A percentile compares a stretch with the other conserved stretches of the same genome.
These are phyloP conservation scores for Leptogaster cylindrica DNA, from an alignment of 2,888 invertebrate genomes.

Conservation along the genomic window DNA sequence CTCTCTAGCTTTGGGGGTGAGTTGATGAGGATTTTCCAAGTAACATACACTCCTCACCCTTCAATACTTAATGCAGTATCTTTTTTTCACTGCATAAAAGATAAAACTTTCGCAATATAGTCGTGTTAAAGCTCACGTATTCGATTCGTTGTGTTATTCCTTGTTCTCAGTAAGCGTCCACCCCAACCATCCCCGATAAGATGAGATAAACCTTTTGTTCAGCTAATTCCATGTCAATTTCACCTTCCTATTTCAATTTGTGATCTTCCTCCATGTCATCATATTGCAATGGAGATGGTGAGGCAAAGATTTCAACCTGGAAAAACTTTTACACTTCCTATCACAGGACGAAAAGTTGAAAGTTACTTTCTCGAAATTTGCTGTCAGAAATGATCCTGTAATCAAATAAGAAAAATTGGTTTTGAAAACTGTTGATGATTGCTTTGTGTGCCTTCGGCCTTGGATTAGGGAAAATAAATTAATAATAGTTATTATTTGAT, in stretches of 20 bases:
- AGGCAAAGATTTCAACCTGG: constrained; percentile 8
- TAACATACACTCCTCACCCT: background rate
- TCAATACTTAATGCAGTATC: constrained; percentile 1
- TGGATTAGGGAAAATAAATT: too few relatives aligned
- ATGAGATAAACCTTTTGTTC: constrained; percentile 31
- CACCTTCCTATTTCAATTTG: constrained; percentile 5
- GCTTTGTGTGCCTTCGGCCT: too few relatives aligned
- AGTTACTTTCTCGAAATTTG: too few relatives aligned
- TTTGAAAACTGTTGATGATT: too few relatives aligned
- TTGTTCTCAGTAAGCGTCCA: constrained; percentile 13
- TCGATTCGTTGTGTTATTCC: constrained; percentile 18
- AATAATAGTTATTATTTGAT: too few relatives aligned
- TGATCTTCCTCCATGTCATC: constrained; percentile 18
- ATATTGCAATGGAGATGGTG: constrained; percentile 21
- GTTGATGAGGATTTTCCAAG: constrained; percentile 2
- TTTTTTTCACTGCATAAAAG: constrained; percentile 2
- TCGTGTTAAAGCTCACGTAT: constrained; percentile 34
- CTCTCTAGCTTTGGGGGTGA: constrained; percentile 4
- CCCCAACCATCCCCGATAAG: constrained; percentile 22
- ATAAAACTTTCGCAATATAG: constrained; percentile 39
- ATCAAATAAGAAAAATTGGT: too few relatives aligned
- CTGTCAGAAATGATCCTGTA: too few relatives aligned
- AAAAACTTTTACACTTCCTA: too few relatives aligned
- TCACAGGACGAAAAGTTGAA: too few relatives aligned
- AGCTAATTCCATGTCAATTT: constrained; percentile 39